Conservation (phyloP, 2,113 vertebrate genomes). For the Neomonachus schauinslandi region DNA sequence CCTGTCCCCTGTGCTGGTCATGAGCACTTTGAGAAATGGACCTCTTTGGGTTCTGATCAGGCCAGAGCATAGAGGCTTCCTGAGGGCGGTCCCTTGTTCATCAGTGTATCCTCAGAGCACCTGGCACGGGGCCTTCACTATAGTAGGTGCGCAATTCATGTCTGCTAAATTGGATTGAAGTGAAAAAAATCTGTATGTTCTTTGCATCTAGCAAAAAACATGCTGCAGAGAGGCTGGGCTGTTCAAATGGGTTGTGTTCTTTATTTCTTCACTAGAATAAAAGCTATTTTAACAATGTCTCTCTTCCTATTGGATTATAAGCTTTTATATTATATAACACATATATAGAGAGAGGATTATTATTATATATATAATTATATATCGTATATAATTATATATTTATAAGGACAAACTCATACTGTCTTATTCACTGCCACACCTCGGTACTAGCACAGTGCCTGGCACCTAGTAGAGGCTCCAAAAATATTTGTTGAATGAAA, state of each 20-base stretch:
- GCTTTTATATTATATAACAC: background rate
- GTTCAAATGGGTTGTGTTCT: background rate
- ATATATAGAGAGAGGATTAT: background rate
- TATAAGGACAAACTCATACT: background rate
- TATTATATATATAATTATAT: background rate
- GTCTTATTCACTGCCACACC: background rate
- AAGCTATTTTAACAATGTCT: background rate
- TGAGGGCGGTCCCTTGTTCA: background rate
- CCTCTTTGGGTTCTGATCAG: background rate
- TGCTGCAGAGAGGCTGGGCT: background rate
- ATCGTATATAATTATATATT: background rate
- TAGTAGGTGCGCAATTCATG: background rate
- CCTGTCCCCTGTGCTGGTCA: too few species aligned
- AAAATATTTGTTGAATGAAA: background rate
- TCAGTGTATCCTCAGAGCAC: background rate
- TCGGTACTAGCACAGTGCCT: background rate
- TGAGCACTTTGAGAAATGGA: fast-evolving
- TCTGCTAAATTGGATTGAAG: background rate
- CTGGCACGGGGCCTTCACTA: background rate
- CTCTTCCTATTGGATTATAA: background rate
- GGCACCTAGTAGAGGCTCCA: background rate
- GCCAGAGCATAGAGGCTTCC: background rate
- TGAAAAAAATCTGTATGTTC: background rate
- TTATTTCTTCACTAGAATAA: background rate
- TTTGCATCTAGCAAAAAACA: background rate